Percentiles rank a stretch among this genome's conserved stretches.
These are phyloP conservation scores for Lissocephala sabroskyi DNA, from an alignment of 2,888 invertebrate genomes.

Conservation along the genomic window DNA sequence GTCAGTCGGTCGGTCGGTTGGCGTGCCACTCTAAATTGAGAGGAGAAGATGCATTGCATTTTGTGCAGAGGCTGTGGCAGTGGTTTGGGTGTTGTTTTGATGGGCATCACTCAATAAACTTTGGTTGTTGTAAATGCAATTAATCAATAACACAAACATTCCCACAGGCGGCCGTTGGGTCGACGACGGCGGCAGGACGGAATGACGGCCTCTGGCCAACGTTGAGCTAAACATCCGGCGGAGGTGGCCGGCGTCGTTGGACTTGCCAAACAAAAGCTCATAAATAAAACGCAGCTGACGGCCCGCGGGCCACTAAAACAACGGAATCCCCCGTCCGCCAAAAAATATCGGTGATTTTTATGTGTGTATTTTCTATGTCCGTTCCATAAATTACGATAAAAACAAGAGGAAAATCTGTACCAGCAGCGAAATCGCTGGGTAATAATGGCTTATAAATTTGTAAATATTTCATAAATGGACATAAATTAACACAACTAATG, in stretches of 20 bases:
- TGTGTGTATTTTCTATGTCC: too few relatives aligned
- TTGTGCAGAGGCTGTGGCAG: too few relatives aligned
- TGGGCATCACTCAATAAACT: slow-evolving; percentile 65
- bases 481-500: slow-evolving; percentile 64
- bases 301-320: slow-evolving; percentile 38
- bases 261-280: slow-evolving; percentile 38
- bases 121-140: slow-evolving; percentile 63
- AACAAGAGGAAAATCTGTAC: slow-evolving; percentile 23
- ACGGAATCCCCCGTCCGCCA: too few relatives aligned
- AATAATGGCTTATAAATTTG: slow-evolving; percentile 60
- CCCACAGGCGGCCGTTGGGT: slow-evolving; percentile 29
- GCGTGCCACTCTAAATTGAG: slow-evolving; percentile 22
- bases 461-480: slow-evolving; percentile 64
- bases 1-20: slow-evolving; percentile 15
- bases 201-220: too few relatives aligned
- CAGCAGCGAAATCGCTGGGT: slow-evolving; percentile 18
- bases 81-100: slow-evolving; percentile 59
- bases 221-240: slow-evolving; percentile 64
- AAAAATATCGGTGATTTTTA: too few relatives aligned
- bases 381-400: too few relatives aligned
- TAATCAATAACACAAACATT: slow-evolving; percentile 62
- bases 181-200: too few relatives aligned
- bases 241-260: too few relatives aligned
- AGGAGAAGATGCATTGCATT: slow-evolving; percentile 56
- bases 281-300: slow-evolving; percentile 51